These are phyloP conservation scores for Platycheirus rosarum DNA, from an alignment of 2,888 invertebrate genomes.

Conservation along the genomic window DNA sequence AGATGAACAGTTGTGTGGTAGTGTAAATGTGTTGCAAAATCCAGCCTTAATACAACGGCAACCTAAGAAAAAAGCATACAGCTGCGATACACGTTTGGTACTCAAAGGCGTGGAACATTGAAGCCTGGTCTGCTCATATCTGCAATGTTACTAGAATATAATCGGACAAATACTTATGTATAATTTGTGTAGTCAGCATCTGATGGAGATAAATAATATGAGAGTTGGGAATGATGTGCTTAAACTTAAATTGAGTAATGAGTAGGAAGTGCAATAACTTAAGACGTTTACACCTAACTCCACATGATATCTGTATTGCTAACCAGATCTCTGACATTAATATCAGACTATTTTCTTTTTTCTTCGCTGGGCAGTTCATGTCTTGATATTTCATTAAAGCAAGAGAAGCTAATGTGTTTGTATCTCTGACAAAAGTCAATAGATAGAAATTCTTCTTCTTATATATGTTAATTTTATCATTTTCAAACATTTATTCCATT, in stretches of 20 bases:
- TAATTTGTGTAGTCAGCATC: constrained; percentile 56
- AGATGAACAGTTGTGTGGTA: constrained; percentile 5
- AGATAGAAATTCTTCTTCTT: no score
- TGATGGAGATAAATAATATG: constrained; percentile 58
- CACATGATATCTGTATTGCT: no score
- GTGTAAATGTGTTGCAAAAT: constrained; percentile 53
- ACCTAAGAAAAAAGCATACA: not conserved
- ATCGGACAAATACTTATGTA: constrained; percentile 65
- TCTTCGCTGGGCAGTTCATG: no score
- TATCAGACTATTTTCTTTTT: no score
- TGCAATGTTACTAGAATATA: constrained; percentile 44
- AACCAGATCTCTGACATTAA: no score
- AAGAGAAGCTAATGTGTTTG: no score
- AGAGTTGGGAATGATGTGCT: constrained; percentile 55
- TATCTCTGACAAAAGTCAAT: no score
- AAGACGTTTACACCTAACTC: no score
- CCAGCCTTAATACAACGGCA: constrained; percentile 21
- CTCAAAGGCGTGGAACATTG: constrained; percentile 48
- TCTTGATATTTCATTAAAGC: no score
- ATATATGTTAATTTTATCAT: no score
- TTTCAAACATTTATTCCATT: no score
- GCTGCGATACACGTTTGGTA: constrained; percentile 29
- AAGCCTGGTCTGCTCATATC: constrained; percentile 17
- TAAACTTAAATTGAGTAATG: constrained; percentile 44
- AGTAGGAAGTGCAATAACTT: constrained; percentile 56